Evolutionary conservation across 2,113 vertebrate genomes (phyloP).

Genomic region (Rhipidura dahli): DNA sequence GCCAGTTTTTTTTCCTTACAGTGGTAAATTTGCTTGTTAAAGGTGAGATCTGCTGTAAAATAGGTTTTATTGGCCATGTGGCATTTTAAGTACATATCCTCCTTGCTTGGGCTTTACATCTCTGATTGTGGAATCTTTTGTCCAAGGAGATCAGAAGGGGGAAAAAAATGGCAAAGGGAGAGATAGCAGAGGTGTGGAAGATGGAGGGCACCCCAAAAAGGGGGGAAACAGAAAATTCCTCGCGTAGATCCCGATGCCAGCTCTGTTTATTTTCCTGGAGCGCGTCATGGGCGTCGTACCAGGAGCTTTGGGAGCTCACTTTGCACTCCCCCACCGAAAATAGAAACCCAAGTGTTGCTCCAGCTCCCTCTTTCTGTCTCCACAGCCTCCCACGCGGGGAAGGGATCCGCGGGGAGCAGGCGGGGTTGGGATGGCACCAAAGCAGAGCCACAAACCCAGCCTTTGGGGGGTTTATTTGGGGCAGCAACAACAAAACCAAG

Average conservation of each 20-base stretch:
- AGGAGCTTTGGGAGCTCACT: constrained; percentile 21
- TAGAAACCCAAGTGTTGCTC: background rate
- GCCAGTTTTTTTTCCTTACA: background rate
- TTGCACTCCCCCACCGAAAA: background rate
- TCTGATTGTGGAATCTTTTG: constrained; percentile 49
- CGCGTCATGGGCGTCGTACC: background rate
- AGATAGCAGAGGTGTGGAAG: background rate
- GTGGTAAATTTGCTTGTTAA: constrained; percentile 56
- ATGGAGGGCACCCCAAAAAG: background rate
- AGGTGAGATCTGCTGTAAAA: constrained; percentile 53
- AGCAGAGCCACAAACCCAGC: background rate
- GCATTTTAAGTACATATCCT: constrained; percentile 47
- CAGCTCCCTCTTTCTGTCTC: background rate
- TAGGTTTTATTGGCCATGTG: constrained; percentile 59
- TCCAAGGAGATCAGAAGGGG: constrained; percentile 16
- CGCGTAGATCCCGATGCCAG: background rate
- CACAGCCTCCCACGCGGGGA: background rate
- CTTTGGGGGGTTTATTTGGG: background rate
- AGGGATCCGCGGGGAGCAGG: background rate
- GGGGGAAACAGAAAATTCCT: background rate
- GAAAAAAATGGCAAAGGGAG: background rate
- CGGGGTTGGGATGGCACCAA: background rate
- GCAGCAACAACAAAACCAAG: background rate
- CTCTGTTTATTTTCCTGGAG: constrained; percentile 47
- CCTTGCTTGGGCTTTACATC: constrained; percentile 24